Base-by-base conservation (phyloP, 2,113 vertebrate genomes). In the Neogobius melanostomus region DNA sequence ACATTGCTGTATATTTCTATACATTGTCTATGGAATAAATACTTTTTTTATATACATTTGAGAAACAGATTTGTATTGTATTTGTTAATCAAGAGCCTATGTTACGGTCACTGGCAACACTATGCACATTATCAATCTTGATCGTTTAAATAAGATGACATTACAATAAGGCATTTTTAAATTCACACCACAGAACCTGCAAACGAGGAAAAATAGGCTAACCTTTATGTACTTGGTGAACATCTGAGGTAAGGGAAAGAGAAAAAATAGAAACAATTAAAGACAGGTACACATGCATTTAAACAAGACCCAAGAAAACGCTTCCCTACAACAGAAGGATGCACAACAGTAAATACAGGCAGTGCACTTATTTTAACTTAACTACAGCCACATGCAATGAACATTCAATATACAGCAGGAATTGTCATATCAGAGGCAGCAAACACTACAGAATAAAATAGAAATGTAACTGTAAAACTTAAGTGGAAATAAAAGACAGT, bases 201-300 rank as follows among this genome's bases (percentile, higher is more conserved):
- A 88, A 91, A 88, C 82, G 89, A 92, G 85, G 11, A 94, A 91
- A 93, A 86, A 85, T 80, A 91, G 91, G 94, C 96, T 96, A 98
- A 99, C 97, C 98, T 99, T 99, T 93, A 99, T 95, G 95, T 98
- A 99, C 92, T 98, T 98, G 95, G 96, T 97, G 97, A 99, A 99
- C 95, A 99, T 99, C 97, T 99, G 96, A 99, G 92, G 96, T 95
- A 81, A 91, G 91, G 93, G 80, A 94, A 90, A 91, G 88, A 91
- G 90, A 86, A 72, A 36, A 69, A 65, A 63, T 72, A 82, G 75
- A 77, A 81, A 63, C 64, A 74, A 75, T 87, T 85, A 85, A 72
- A 50, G 61, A 77, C 66, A 71, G 11, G 45, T 54, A 65, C 15
- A 68, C 82, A 75, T 83, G 81, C 84, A 82, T 71, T 75, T n/a